Percentiles rank a stretch among this genome's conserved stretches.
phyloP scores from a whole-genome alignment of 1,140 invertebrate species.

The Aphaenogaster ashmeadi region DNA sequence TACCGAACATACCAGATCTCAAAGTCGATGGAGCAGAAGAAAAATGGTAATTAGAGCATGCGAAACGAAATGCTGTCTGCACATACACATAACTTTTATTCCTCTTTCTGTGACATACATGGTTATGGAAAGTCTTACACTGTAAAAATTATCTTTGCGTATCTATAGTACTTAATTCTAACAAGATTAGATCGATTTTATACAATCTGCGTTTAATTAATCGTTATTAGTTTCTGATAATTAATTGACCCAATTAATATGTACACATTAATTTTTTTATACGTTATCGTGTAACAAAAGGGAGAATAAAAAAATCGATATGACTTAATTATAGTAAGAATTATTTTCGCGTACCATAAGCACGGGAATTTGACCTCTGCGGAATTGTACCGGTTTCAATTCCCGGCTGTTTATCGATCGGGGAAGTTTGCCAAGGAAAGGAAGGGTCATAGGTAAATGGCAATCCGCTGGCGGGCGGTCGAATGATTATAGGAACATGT shows the following conservation, averaged over 20 bases:
- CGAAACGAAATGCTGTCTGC: background rate
- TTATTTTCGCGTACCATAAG: background rate
- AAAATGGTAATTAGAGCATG: constrained; percentile 90
- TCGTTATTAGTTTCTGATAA: background rate
- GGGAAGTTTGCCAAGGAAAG: constrained; percentile 55
- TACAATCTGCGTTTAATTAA: background rate
- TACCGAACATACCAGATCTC: constrained; percentile 95
- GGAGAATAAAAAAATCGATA: background rate
- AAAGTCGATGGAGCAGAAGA: constrained; percentile 95
- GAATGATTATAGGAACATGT: constrained; percentile 94
- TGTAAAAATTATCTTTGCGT: background rate
- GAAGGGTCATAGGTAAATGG: constrained; percentile 42
- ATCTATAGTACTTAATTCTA: background rate
- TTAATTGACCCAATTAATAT: background rate
- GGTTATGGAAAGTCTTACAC: background rate
- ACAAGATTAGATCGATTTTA: background rate
- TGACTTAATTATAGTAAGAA: constrained; percentile 10
- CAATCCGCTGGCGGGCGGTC: constrained; percentile 35
- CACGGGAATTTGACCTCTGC: constrained; percentile 25
- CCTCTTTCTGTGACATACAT: background rate
- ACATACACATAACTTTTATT: background rate
- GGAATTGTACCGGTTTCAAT: constrained; percentile 41
- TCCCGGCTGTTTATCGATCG: constrained; percentile 20
- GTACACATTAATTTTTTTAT: constrained; percentile 7
- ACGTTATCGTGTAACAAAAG: background rate